These are phyloP conservation scores for Ligdia adustata DNA, from an alignment of 2,888 invertebrate species.

Conservation along the genomic window DNA sequence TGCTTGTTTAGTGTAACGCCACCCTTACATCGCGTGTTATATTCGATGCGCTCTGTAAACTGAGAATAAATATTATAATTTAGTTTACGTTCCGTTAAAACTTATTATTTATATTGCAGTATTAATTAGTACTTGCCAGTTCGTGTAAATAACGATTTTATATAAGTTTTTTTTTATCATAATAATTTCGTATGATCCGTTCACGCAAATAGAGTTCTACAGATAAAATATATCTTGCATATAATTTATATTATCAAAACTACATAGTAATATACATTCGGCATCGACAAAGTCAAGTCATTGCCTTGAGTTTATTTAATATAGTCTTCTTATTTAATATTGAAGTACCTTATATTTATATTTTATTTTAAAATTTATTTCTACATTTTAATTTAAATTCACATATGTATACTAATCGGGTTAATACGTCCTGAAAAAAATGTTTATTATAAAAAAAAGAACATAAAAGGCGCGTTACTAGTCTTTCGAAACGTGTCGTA, in stretches of 20 bases:
- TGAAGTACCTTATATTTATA: constrained; percentile 17
- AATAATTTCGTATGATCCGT: constrained; percentile 46
- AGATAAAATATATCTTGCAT: constrained; percentile 19
- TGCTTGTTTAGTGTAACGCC: no score
- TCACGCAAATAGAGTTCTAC: background rate
- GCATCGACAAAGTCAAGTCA: constrained; percentile 58
- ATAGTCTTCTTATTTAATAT: constrained; percentile 52
- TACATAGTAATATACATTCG: constrained; percentile 29
- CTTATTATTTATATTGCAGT: constrained; percentile 75
- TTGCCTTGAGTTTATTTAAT: constrained; percentile 49
- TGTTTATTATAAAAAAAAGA: constrained; percentile 39
- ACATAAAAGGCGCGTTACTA: constrained; percentile 49
- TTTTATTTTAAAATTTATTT: constrained; percentile 35
- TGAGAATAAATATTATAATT: constrained; percentile 16
- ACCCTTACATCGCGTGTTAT: no score
- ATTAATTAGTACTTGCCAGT: constrained; percentile 81
- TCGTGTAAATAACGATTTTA: constrained; percentile 62
- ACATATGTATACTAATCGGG: constrained; percentile 46
- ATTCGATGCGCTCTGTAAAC: background rate
- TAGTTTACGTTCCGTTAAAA: constrained; percentile 41
- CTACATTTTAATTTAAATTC: constrained; percentile 29
- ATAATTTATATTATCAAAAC: constrained; percentile 18
- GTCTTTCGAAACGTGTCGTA: constrained; percentile 53
- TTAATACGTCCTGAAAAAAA: constrained; percentile 55
- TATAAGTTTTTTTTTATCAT: constrained; percentile 38